A percentile compares a stretch with the other conserved stretches of the same genome.
Evolutionary conservation across 2,113 vertebrate species (phyloP).

Genomic region (Eudorcas thomsonii): DNA sequence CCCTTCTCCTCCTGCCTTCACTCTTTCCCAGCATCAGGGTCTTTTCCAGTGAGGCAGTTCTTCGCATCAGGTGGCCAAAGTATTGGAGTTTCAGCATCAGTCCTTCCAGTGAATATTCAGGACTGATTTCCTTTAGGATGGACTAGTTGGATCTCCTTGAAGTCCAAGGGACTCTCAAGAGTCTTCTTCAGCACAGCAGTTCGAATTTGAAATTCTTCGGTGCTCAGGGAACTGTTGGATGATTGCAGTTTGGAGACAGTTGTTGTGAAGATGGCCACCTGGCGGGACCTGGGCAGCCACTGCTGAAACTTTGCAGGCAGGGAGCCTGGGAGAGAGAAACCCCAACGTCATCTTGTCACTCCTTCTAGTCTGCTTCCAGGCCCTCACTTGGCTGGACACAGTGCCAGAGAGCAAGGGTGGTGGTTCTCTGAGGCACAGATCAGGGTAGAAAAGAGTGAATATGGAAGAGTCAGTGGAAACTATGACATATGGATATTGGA

Average conservation of each 20-base stretch:
- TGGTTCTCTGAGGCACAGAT: not conserved
- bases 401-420: not conserved
- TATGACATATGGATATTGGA: not conserved
- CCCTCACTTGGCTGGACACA: not conserved
- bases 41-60: not conserved
- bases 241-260: not conserved
- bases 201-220: accelerated
- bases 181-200: not conserved
- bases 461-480: not conserved
- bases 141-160: not conserved
- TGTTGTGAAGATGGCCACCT: no score
- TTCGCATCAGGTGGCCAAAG: not conserved
- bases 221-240: not conserved
- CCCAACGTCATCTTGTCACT: not conserved
- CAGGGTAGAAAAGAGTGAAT: not conserved
- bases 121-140: not conserved
- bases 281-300: not conserved
- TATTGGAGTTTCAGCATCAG: not conserved
- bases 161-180: not conserved
- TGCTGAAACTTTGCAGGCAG: not conserved
- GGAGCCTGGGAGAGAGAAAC: not conserved
- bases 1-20: not conserved
- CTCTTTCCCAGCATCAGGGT: not conserved
- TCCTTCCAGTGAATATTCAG: not conserved
- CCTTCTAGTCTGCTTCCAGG: not conserved